These are phyloP conservation scores for Idaea straminata DNA, from an alignment of 2,888 invertebrate species.

Conservation along the genomic window DNA sequence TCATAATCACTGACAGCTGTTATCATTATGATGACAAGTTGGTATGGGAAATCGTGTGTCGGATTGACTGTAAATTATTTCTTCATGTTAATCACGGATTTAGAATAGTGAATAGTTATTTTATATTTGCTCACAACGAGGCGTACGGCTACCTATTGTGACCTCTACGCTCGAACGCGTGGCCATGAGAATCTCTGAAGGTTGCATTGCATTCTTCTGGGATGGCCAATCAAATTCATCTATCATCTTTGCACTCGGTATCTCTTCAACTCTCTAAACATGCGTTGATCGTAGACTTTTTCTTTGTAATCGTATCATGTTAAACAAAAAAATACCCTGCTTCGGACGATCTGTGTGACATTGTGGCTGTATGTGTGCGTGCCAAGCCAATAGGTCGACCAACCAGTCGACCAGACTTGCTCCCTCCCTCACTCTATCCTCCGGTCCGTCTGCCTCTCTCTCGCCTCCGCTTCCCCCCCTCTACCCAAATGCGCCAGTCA, in stretches of 20 bases:
- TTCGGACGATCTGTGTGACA: slow-evolving; percentile 64
- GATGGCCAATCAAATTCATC: slow-evolving; percentile 33
- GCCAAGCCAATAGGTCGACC: slow-evolving; percentile 76
- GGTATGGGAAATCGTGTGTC: background rate
- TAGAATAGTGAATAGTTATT: background rate
- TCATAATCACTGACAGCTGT: slow-evolving; percentile 7
- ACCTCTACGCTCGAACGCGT: slow-evolving; percentile 68
- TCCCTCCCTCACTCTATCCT: slow-evolving; percentile 68
- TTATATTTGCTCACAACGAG: background rate
- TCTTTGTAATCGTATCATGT: slow-evolving; percentile 33
- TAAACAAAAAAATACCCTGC: slow-evolving; percentile 53
- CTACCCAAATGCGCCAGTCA: slow-evolving; percentile 61
- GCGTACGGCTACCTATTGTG: slow-evolving; percentile 35
- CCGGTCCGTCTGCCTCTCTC: slow-evolving; percentile 48
- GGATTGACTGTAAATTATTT: background rate
- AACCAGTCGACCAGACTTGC: slow-evolving; percentile 76
- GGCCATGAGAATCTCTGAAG: slow-evolving; percentile 72
- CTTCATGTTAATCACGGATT: background rate
- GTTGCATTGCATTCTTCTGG: slow-evolving; percentile 57
- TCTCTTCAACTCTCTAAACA: slow-evolving; percentile 9
- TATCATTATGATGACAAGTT: background rate
- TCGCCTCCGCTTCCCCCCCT: slow-evolving; percentile 44
- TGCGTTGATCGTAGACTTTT: background rate
- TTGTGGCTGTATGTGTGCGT: slow-evolving; percentile 60
- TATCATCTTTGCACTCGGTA: background rate